These are phyloP conservation scores for Trissoscelio sp. DNA, from an alignment of 2,888 invertebrate species.

Conservation along the genomic window DNA sequence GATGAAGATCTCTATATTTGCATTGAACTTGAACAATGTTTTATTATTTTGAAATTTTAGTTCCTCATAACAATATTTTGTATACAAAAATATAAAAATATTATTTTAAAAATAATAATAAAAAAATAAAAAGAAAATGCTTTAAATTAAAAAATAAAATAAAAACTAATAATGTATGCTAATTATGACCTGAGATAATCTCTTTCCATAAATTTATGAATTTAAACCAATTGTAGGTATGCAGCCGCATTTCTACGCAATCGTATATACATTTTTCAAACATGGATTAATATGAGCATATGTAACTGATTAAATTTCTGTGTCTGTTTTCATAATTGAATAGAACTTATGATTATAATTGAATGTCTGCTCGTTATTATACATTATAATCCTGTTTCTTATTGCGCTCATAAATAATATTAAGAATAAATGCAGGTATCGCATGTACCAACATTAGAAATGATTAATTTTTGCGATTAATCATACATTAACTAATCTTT, in stretches of 20 bases:
- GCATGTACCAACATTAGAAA: not conserved
- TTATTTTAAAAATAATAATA: too few species aligned
- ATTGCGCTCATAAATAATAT: constrained; percentile 21
- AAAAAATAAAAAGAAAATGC: too few species aligned
- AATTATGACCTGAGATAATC: too few species aligned
- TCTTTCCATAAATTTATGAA: too few species aligned
- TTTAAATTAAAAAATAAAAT: too few species aligned
- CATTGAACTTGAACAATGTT: too few species aligned
- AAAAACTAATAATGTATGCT: too few species aligned
- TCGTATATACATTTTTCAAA: constrained; percentile 2
- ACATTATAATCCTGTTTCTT: constrained; percentile 14
- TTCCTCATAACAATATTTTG: too few species aligned
- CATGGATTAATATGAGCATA: constrained; percentile 8
- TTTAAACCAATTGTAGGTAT: constrained; percentile 1
- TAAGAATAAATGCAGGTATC: constrained; percentile 24
- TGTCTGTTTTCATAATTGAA: constrained; percentile 2
- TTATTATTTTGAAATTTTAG: too few species aligned
- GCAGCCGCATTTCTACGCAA: not conserved
- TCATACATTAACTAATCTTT: constrained; percentile 5
- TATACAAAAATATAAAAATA: too few species aligned
- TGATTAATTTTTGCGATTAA: constrained; percentile 26
- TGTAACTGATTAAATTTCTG: not conserved
- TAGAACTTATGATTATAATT: not conserved
- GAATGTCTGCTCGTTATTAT: not conserved
- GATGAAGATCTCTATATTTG: too few species aligned